Conservation (phyloP, 2,113 vertebrate species). For the Pygoscelis antarcticus region DNA sequence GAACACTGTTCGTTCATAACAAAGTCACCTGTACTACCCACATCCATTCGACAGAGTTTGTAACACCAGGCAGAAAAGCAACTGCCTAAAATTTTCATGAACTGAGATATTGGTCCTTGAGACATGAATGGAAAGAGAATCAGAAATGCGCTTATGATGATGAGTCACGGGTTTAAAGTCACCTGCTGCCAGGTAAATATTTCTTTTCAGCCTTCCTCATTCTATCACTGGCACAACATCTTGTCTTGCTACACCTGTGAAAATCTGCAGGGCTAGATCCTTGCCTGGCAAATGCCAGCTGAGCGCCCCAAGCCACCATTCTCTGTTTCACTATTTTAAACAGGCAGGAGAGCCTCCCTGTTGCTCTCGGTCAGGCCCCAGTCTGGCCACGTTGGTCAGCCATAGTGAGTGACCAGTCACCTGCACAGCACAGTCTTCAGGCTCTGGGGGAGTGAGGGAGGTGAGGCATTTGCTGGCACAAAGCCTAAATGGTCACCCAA, state of each 20-base stretch:
- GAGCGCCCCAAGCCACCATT: background rate
- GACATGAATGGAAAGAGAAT: conserved; percentile 9
- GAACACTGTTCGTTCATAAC: background rate
- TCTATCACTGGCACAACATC: background rate
- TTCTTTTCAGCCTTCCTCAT: background rate
- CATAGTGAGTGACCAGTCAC: background rate
- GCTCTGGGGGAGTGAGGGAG: background rate
- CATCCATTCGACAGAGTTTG: background rate
- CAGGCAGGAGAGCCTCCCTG: background rate
- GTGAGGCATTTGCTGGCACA: background rate
- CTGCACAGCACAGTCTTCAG: background rate
- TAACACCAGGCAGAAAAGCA: background rate
- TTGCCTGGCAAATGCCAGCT: background rate
- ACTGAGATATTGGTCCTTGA: background rate
- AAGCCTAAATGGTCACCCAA: background rate
- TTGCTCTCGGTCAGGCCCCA: accelerated
- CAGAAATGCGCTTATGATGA: background rate
- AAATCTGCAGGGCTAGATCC: background rate
- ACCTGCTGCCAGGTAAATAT: background rate
- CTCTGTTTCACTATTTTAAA: background rate
- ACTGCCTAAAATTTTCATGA: conserved; percentile 14
- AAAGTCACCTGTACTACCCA: background rate
- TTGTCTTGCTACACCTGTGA: background rate
- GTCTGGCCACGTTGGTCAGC: background rate
- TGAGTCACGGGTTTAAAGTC: background rate